Evolutionary conservation across 2,888 invertebrate genomes (phyloP).

Genomic region (Xanthia togata): DNA sequence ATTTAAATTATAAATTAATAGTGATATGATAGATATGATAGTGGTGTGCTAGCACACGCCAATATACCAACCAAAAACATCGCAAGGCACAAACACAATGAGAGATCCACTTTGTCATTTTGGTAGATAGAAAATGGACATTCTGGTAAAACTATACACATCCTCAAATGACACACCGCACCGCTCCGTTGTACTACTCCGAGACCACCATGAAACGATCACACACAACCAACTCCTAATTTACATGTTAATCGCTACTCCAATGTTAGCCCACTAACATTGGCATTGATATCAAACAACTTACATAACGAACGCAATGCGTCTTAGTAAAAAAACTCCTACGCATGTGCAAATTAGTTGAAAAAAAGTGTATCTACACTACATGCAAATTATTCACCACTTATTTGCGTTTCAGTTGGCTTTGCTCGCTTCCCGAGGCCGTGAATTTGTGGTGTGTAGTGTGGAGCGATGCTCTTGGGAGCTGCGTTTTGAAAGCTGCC

Average conservation of each 20-base stretch:
- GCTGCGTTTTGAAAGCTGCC: no score
- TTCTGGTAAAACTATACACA: no score
- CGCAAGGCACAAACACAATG: no score
- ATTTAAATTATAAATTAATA: no score
- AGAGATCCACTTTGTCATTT: no score
- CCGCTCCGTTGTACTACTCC: neutral
- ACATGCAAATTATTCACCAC: conserved; percentile 51
- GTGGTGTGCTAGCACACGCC: no score
- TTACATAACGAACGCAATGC: conserved; percentile 45
- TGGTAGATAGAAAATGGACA: no score
- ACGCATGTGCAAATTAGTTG: conserved; percentile 50
- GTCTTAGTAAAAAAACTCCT: conserved; percentile 20
- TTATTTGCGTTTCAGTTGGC: conserved; percentile 18
- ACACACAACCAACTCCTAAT: conserved; percentile 2
- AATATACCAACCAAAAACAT: no score
- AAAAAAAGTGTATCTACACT: conserved; percentile 46
- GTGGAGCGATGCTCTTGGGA: neutral
- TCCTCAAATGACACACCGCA: no score
- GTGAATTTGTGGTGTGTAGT: conserved; percentile 33
- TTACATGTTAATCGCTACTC: conserved; percentile 37
- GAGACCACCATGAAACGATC: neutral
- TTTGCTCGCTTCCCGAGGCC: conserved; percentile 12
- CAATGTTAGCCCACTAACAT: conserved; percentile 32
- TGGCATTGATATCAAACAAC: conserved; percentile 47
- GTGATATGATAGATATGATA: no score